Evolutionary conservation across 2,888 invertebrate genomes (phyloP).

Genomic region (Ennomos quercinarius): DNA sequence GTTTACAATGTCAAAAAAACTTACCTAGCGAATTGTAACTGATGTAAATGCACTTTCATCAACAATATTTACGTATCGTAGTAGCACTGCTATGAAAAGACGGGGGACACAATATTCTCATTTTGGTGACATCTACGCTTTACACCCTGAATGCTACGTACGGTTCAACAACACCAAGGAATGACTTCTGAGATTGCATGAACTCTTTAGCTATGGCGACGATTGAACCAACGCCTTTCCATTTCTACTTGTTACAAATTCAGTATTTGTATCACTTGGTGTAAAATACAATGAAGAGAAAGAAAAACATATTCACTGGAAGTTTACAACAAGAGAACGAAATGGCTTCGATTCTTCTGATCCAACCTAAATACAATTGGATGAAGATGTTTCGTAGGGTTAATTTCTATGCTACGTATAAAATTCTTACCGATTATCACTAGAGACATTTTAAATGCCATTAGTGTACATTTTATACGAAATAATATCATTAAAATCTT

Average conservation of each 20-base stretch:
- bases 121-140: conserved; percentile 68
- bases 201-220: conserved; percentile 78
- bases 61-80: conserved; percentile 14
- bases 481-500: conserved; percentile 70
- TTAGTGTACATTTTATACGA: conserved; percentile 64
- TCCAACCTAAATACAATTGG: conserved; percentile 76
- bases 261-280: conserved; percentile 45
- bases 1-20: conserved; percentile 33
- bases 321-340: conserved; percentile 68
- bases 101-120: conserved; percentile 23
- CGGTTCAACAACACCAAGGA: conserved; percentile 64
- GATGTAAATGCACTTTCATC: conserved; percentile 20
- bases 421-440: conserved; percentile 76
- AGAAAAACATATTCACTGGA: conserved; percentile 55
- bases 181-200: conserved; percentile 71
- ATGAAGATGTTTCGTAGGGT: conserved; percentile 51
- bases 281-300: conserved; percentile 43
- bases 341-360: conserved; percentile 81
- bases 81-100: conserved; percentile 31
- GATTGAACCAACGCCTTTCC: conserved; percentile 58
- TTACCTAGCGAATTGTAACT: conserved; percentile 21
- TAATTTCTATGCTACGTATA: conserved; percentile 44
- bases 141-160: conserved; percentile 72
- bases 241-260: conserved; percentile 49
- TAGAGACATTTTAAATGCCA: conserved; percentile 79